phyloP scores from a whole-genome alignment of 2,888 invertebrate genomes.

The Hemicrepidius hirtus region DNA sequence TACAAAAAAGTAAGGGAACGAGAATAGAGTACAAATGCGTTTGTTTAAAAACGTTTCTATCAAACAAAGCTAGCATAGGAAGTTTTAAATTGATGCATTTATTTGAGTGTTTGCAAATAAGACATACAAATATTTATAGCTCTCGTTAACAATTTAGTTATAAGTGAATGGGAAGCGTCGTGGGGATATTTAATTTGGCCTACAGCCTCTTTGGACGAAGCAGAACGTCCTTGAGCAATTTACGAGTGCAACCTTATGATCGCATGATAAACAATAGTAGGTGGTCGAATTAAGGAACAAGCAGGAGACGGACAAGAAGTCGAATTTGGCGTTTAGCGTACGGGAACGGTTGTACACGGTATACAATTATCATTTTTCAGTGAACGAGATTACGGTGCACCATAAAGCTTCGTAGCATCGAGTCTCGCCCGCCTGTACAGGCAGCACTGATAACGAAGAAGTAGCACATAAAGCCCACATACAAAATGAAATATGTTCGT shows the following conservation, averaged over 20 bases:
- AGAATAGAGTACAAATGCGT: no score
- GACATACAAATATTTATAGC: no score
- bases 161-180: constrained; percentile 5
- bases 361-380: constrained; percentile 54
- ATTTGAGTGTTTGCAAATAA: no score
- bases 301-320: no score
- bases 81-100: no score
- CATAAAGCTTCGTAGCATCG: constrained; percentile 49
- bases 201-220: constrained; percentile 12
- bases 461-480: constrained; percentile 68
- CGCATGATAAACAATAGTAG: background rate
- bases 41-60: no score
- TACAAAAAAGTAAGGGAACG: no score
- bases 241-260: no score
- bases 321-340: constrained; percentile 42
- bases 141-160: no score
- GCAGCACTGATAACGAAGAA: constrained; percentile 68
- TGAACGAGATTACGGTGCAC: constrained; percentile 50
- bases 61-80: no score
- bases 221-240: no score
- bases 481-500: constrained; percentile 70
- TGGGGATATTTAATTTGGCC: constrained; percentile 30
- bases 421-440: constrained; percentile 63
- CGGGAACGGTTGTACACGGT: constrained; percentile 37
- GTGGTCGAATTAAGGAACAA: background rate